Evolutionary conservation across 2,113 vertebrate genomes (phyloP).

Genomic region (Passer montanus): DNA sequence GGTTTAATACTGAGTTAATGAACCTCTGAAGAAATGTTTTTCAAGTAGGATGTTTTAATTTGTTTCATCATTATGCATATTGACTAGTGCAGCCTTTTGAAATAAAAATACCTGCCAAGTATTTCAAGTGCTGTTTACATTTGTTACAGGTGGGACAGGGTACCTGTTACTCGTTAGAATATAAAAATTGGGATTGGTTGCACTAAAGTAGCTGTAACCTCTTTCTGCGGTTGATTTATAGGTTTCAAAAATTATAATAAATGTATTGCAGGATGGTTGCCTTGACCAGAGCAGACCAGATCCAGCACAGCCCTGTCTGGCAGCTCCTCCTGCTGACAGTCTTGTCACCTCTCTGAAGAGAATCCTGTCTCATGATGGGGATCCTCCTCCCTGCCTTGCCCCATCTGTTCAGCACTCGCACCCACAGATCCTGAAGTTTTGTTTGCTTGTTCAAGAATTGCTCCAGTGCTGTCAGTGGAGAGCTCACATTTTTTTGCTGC

Average conservation of each 20-base stretch:
- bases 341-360: neutral
- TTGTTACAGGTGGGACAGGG: neutral
- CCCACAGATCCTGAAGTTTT: neutral
- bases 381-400: neutral
- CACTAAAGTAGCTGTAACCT: neutral
- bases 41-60: neutral
- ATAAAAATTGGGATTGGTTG: neutral
- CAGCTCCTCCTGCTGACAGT: neutral
- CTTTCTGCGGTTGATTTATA: neutral
- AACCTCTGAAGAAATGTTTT: slow-evolving; percentile 17
- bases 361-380: neutral
- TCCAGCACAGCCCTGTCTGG: neutral
- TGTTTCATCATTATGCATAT: neutral
- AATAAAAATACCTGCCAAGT: neutral
- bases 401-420: neutral
- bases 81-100: neutral
- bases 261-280: neutral
- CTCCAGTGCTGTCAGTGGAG: neutral
- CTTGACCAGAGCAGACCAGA: neutral
- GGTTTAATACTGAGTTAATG: neutral
- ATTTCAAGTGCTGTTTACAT: neutral
- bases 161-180: neutral
- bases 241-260: neutral
- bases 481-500: neutral
- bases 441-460: neutral